These are phyloP conservation scores for Vultur gryphus DNA, from an alignment of 2,797 vertebrate genomes.

Conservation along the genomic window DNA sequence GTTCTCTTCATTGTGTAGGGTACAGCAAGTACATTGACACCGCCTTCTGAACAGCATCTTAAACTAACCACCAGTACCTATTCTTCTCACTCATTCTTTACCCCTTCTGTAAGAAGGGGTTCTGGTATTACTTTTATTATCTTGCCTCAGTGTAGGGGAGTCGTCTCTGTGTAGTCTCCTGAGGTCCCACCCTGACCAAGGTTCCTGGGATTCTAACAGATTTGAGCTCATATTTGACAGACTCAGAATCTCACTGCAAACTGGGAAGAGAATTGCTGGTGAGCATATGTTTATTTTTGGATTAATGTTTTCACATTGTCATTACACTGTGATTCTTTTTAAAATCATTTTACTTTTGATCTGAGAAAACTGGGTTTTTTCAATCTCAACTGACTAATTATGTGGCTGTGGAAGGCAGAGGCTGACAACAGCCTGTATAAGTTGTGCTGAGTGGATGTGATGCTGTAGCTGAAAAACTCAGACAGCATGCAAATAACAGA, in stretches of 20 bases:
- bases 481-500: accelerated
- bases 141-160: background rate
- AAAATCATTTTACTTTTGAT: background rate
- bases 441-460: background rate
- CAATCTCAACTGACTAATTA: background rate
- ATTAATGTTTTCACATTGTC: background rate
- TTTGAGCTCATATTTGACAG: background rate
- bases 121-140: background rate
- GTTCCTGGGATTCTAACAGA: background rate
- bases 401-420: background rate
- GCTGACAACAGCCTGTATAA: background rate
- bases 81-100: background rate
- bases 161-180: background rate
- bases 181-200: background rate
- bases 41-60: background rate
- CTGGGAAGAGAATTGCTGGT: background rate
- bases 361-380: background rate
- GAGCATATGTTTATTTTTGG: background rate
- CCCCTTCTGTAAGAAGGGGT: background rate
- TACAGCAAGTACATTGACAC: background rate
- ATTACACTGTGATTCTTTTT: background rate
- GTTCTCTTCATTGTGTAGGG: background rate
- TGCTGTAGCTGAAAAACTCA: background rate
- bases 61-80: background rate
- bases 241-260: background rate